A percentile compares a stretch with the other conserved stretches of the same genome.
These are phyloP conservation scores for Phylloscopus collybita DNA, from an alignment of 2,797 vertebrate species.

Conservation along the genomic window DNA sequence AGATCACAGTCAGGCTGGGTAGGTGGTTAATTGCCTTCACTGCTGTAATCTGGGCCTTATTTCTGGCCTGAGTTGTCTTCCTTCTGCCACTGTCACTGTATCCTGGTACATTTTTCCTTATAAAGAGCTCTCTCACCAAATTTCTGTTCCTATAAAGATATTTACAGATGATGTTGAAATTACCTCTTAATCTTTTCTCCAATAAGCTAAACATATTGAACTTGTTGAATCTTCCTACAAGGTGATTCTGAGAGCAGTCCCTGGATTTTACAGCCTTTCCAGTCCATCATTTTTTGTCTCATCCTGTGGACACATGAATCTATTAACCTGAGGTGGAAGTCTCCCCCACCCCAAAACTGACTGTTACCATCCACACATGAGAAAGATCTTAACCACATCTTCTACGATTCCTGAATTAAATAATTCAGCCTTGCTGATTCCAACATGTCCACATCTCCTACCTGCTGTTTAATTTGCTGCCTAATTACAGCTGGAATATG, in stretches of 20 bases:
- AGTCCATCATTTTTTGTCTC: background rate
- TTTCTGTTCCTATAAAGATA: background rate
- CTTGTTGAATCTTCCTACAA: background rate
- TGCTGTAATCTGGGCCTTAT: background rate
- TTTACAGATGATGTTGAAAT: background rate
- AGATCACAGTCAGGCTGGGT: background rate
- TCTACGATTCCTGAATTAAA: background rate
- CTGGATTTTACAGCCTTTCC: background rate
- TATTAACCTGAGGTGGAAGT: background rate
- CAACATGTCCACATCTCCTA: background rate
- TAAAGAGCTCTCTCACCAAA: background rate
- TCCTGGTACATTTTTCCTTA: background rate
- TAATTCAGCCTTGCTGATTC: constrained; percentile 1
- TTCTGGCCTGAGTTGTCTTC: background rate
- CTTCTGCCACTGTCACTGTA: background rate
- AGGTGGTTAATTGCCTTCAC: background rate
- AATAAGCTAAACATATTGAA: background rate
- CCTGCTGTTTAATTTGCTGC: constrained; percentile 52
- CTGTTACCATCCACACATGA: background rate
- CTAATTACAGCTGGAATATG: constrained; percentile 42
- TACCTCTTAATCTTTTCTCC: background rate
- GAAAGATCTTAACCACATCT: background rate
- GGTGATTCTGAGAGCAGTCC: background rate
- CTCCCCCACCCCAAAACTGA: background rate
- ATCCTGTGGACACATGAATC: background rate